Percentiles rank a stretch among this genome's conserved stretches.
Conservation (phyloP, 2,888 invertebrate genomes). For the Phalangium opilio region DNA sequence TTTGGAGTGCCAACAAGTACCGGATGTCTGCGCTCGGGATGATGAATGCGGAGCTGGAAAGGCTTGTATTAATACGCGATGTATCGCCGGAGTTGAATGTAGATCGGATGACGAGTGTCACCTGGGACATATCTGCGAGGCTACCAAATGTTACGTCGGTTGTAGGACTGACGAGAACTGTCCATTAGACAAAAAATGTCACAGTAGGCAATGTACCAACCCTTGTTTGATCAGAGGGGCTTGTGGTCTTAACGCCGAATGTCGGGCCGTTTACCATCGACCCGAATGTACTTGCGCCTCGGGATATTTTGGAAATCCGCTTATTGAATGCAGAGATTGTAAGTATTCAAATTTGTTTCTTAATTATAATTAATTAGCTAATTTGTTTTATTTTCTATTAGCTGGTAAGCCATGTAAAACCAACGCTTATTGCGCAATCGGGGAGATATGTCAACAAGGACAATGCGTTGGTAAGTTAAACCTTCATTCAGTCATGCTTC, state of each 20-base stretch:
- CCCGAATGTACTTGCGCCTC: slow-evolving; percentile 30
- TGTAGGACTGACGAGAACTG: slow-evolving; percentile 18
- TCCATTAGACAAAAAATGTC: slow-evolving; percentile 19
- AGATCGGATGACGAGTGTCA: slow-evolving; percentile 4
- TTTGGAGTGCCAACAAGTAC: slow-evolving; percentile 27
- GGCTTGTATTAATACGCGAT: slow-evolving; percentile 35
- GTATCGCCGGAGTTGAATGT: slow-evolving; percentile 14
- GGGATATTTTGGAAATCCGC: slow-evolving; percentile 25
- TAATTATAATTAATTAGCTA: not conserved
- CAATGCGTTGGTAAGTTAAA: slow-evolving; percentile 16
- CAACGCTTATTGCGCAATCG: slow-evolving; percentile 66
- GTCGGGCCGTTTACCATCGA: slow-evolving; percentile 45
- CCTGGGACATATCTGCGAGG: slow-evolving; percentile 4
- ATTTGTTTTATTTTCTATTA: not conserved
- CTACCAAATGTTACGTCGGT: slow-evolving; percentile 6
- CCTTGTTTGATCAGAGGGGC: slow-evolving; percentile 45
- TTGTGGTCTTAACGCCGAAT: slow-evolving; percentile 62
- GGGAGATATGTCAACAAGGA: slow-evolving; percentile 47
- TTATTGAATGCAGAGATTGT: slow-evolving; percentile 21
- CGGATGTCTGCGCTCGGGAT: slow-evolving; percentile 30
- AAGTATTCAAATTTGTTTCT: not conserved
- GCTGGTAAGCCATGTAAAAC: slow-evolving; percentile 48
- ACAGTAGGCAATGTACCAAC: slow-evolving; percentile 50
- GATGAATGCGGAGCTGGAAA: slow-evolving; percentile 56
- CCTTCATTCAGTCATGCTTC: not conserved